Base-by-base conservation (phyloP, 2,113 vertebrate genomes). In the Tenebrosternarchus preto region DNA sequence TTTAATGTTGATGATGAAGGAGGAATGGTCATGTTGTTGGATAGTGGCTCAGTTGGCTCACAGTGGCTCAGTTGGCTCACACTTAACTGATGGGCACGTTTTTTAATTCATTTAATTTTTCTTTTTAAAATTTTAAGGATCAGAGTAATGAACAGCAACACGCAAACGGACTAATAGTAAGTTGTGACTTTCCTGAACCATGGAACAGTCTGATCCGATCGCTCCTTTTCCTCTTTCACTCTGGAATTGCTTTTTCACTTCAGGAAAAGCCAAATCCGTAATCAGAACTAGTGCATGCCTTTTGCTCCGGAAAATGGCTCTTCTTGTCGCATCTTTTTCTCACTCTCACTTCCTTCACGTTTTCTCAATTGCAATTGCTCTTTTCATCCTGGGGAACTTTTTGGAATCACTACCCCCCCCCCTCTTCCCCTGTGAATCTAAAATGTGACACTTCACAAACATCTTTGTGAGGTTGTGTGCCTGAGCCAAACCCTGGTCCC, bases 121-220 rank as follows among this genome's bases (percentile, higher is more conserved):
- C 55, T 56, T 76, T 76, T 63, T 12, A 91, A 93, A 92, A 93
- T 93, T 93, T 94, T 93, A 99, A 99, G 98, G 98, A 99, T 93
- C 96, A 98, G 95, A 96, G 93, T 99, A 99, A 96, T 94, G 95
- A 95, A 92, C 97, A 98, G 91, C 96, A 97, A 93, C 98, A 98
- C 95, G 93, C 96, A 96, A 94, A 98, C 95, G 98, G 98, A 98
- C 92, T 97, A 89, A 96, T 98, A 98, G 98, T 99, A 99, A 99
- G 98, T 99, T 95, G 94, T 76, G 88, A 90, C 89, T 79, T 90
- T 91, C 92, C 92, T 88, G 84, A 91, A 90, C 91, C 88, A 89
- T 87, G 80, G 89, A 84, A 83, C 86, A 86, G 85, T 78, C 59
- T 0, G 83, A 89, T 86, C 84, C 84, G 86, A 84, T 24, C 24